phyloP scores from a whole-genome alignment of 2,113 vertebrate species.

The Phyllopteryx taeniolatus region DNA sequence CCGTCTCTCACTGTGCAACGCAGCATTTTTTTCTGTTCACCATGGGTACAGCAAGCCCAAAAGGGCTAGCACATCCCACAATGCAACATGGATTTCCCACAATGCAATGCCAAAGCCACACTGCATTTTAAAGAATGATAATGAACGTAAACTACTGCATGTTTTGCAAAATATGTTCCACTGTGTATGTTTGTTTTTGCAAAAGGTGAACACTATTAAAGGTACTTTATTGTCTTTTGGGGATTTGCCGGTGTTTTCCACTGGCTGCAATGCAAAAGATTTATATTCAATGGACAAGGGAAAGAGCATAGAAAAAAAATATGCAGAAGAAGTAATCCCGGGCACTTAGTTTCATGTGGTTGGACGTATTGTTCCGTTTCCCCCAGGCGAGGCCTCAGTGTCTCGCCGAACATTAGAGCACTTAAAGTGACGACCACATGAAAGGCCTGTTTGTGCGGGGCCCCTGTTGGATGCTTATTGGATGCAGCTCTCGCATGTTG shows the following conservation, averaged over 20 bases:
- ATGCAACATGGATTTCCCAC: no score
- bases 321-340: constrained; percentile 62
- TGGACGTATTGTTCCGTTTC: constrained; percentile 72
- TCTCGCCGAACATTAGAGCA: constrained; percentile 71
- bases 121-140: no score
- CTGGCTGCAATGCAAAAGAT: constrained; percentile 3
- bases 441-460: constrained; percentile 67
- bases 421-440: constrained; percentile 69
- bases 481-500: constrained; percentile 62
- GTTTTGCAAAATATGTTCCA: no score
- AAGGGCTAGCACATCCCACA: no score
- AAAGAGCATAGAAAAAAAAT: constrained; percentile 24
- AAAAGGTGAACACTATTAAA: background rate
- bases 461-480: constrained; percentile 56
- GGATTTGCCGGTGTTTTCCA: background rate
- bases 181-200: no score
- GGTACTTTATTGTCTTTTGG: background rate
- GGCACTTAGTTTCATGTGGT: constrained; percentile 68
- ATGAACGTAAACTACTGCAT: no score
- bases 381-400: constrained; percentile 65
- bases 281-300: constrained; percentile 41
- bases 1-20: no score
- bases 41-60: no score
- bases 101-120: no score
- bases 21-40: no score